A percentile compares a stretch with the other conserved stretches of the same genome.
phyloP scores from a whole-genome alignment of 2,797 vertebrate species.

The Onychomys arenicola region DNA sequence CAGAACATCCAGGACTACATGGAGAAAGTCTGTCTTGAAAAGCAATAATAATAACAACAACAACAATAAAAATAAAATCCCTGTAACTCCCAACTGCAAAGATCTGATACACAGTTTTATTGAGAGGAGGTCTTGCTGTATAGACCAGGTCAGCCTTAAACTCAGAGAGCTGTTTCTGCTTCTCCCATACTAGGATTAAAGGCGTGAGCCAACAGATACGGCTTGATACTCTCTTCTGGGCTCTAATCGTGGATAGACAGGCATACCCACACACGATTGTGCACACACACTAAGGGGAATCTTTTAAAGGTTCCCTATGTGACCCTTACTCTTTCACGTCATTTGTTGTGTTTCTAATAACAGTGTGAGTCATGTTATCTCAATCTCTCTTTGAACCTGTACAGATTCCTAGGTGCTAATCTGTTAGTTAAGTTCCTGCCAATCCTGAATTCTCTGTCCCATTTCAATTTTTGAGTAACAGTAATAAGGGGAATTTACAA shows the following conservation, averaged over 20 bases:
- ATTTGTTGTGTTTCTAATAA: conserved; percentile 3
- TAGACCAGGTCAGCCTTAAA: not conserved
- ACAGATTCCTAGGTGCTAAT: not conserved
- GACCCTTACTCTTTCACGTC: not conserved
- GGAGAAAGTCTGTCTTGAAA: not conserved
- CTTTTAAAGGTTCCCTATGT: not conserved
- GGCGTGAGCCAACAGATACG: not conserved
- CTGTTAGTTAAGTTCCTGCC: conserved; percentile 2
- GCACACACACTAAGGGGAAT: not conserved
- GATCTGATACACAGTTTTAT: not conserved
- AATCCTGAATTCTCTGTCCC: not conserved
- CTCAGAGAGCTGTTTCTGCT: not conserved
- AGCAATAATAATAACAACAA: too few relatives aligned
- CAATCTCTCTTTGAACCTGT: conserved; percentile 17
- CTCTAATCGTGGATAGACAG: not conserved
- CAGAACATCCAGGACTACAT: not conserved
- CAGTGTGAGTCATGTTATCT: not conserved
- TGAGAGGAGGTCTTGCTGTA: not conserved
- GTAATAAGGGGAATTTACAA: conserved; percentile 17
- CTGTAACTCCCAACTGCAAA: not conserved
- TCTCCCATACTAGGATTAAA: not conserved
- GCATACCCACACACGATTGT: not conserved
- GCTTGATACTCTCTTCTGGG: not conserved
- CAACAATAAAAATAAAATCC: not conserved
- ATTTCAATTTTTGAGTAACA: conserved; percentile 41